phyloP scores from a whole-genome alignment of 2,797 vertebrate genomes.

The Macropus fuliginosus region DNA sequence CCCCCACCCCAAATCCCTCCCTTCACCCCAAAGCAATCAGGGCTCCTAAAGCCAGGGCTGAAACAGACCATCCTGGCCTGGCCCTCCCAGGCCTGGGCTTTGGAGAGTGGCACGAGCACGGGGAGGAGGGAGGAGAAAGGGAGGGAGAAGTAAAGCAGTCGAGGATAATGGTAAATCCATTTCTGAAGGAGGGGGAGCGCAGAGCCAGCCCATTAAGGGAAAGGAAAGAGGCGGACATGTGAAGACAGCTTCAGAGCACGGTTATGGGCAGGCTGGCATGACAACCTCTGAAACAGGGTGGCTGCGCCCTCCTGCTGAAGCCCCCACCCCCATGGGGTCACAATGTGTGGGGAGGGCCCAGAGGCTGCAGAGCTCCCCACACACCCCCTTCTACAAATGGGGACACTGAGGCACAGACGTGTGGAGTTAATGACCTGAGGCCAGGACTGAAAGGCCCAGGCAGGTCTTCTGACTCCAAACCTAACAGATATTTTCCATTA shows the following conservation, averaged over 20 bases:
- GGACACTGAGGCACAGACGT: too few relatives aligned
- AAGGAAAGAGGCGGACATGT: conserved; percentile 39
- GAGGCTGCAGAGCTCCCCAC: not conserved
- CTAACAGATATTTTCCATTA: too few relatives aligned
- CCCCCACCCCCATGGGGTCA: too few relatives aligned
- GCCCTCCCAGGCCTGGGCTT: conserved; percentile 23
- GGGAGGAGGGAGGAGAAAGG: not conserved
- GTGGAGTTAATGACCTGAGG: too few relatives aligned
- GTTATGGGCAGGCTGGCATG: not conserved
- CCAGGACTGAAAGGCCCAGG: too few relatives aligned
- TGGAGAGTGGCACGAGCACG: conserved; percentile 50
- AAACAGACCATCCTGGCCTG: conserved; percentile 72
- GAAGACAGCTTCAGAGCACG: not conserved
- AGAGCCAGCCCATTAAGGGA: conserved; percentile 39
- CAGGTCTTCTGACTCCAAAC: too few relatives aligned
- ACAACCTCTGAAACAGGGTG: not conserved
- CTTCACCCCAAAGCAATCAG: conserved; percentile 83
- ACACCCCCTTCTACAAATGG: too few relatives aligned
- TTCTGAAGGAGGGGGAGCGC: conserved; percentile 43
- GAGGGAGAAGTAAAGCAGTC: not conserved
- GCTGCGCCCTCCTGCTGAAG: too few relatives aligned
- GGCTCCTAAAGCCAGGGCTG: conserved; percentile 80
- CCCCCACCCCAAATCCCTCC: conserved; percentile 44
- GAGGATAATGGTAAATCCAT: conserved; percentile 55
- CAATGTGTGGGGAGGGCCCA: not conserved